phyloP scores from a whole-genome alignment of 2,113 vertebrate genomes.

The Ondatra zibethicus region DNA sequence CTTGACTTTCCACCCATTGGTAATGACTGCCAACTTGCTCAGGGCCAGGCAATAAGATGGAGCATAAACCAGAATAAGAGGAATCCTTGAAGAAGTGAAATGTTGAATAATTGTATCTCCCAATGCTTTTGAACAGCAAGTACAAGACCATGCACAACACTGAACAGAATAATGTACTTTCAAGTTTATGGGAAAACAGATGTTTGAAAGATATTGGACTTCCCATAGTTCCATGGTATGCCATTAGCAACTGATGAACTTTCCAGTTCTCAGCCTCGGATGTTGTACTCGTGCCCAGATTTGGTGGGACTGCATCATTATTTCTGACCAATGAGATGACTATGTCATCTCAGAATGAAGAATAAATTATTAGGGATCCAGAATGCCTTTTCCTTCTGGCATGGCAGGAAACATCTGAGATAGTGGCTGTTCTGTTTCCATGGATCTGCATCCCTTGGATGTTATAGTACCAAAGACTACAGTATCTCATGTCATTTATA shows the following conservation, averaged over 20 bases:
- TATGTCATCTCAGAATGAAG: slow-evolving; percentile 23
- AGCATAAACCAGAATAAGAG: not conserved
- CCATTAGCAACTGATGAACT: not conserved
- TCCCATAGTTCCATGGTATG: not conserved
- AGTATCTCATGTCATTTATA: not conserved
- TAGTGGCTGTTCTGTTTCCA: not conserved
- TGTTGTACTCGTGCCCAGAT: not conserved
- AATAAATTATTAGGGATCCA: not conserved
- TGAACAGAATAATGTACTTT: not conserved
- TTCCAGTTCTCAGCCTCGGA: not conserved
- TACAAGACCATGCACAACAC: not conserved
- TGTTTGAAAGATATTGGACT: not conserved
- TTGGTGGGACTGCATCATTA: not conserved
- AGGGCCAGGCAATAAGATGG: not conserved
- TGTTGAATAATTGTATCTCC: slow-evolving; percentile 4
- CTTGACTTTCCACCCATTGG: no score
- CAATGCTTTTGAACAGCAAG: not conserved
- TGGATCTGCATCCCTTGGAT: not conserved
- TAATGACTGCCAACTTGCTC: not conserved
- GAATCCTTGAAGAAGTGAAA: slow-evolving; percentile 5
- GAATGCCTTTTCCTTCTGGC: not conserved
- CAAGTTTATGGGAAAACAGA: not conserved
- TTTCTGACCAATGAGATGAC: not conserved
- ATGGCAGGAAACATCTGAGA: not conserved
- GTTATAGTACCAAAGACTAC: not conserved